phyloP scores from a whole-genome alignment of 2,888 invertebrate species.

The Machimus rusticus region DNA sequence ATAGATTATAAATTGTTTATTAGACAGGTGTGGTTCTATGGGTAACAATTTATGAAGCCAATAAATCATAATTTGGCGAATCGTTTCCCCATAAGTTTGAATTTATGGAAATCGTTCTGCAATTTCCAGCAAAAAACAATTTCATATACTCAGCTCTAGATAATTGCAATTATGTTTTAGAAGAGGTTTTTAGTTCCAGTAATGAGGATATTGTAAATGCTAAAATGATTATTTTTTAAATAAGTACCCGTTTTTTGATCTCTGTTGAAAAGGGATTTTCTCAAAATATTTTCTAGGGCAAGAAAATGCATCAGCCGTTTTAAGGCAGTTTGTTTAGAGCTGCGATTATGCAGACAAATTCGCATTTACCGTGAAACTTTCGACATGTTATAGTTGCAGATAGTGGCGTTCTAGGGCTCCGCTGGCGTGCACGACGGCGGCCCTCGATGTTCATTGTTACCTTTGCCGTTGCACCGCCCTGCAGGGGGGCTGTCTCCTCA shows the following conservation, averaged over 20 bases:
- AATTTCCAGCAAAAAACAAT: background rate
- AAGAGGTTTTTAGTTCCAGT: background rate
- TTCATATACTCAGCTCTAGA: background rate
- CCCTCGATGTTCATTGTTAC: background rate
- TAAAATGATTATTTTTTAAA: no score
- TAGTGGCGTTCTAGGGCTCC: background rate
- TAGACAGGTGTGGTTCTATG: background rate
- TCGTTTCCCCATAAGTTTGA: background rate
- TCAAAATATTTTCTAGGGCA: background rate
- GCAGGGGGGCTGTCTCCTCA: background rate
- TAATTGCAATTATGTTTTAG: background rate
- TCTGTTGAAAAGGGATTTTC: no score
- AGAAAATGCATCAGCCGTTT: background rate
- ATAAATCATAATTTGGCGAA: background rate
- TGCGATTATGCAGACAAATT: background rate
- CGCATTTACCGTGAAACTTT: background rate
- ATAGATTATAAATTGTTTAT: background rate
- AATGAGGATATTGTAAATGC: background rate
- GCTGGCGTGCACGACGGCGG: background rate
- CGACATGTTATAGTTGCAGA: background rate
- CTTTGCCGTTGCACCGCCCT: background rate
- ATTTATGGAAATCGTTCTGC: background rate
- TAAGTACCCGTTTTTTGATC: no score
- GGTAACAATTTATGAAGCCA: background rate
- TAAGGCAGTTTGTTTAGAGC: background rate